Evolutionary conservation across 2,888 invertebrate genomes (phyloP).

Genomic region (Nomada flava): DNA sequence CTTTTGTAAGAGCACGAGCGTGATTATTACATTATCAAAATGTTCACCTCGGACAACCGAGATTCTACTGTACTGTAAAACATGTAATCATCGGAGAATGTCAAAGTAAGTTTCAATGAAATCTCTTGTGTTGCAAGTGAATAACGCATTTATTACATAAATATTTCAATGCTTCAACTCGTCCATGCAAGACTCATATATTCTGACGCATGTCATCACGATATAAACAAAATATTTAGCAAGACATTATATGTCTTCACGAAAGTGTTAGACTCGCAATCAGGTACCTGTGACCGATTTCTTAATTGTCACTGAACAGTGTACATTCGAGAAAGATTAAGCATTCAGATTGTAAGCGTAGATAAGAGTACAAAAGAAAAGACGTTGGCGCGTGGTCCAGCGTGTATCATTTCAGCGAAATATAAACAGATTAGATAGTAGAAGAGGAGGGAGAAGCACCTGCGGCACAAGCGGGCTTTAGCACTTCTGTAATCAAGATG

Average conservation of each 20-base stretch:
- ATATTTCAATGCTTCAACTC: not conserved
- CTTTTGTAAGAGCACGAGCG: not conserved
- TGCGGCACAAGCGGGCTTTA: slow-evolving; percentile 81
- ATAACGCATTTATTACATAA: not conserved
- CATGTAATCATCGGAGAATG: too few relatives aligned
- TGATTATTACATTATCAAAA: not conserved
- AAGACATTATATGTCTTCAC: not conserved
- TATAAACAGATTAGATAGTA: slow-evolving; percentile 66
- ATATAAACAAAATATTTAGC: slow-evolving; percentile 27
- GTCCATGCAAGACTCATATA: not conserved
- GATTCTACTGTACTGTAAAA: too few relatives aligned
- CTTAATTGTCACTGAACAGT: not conserved
- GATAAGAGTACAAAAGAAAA: slow-evolving; percentile 19
- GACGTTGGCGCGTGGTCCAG: slow-evolving; percentile 50
- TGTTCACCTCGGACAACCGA: too few relatives aligned
- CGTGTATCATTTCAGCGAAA: slow-evolving; percentile 40
- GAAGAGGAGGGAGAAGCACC: slow-evolving; percentile 74
- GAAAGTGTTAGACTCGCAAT: not conserved
- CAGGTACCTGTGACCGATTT: not conserved
- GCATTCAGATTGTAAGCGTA: not conserved
- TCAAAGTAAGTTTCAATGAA: not conserved
- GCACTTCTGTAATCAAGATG: slow-evolving; percentile 84
- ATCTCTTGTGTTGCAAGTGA: not conserved
- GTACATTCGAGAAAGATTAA: too few relatives aligned
- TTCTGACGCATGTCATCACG: not conserved